These are phyloP conservation scores for Diaperis boleti DNA, from an alignment of 2,888 invertebrate genomes.

Conservation along the genomic window DNA sequence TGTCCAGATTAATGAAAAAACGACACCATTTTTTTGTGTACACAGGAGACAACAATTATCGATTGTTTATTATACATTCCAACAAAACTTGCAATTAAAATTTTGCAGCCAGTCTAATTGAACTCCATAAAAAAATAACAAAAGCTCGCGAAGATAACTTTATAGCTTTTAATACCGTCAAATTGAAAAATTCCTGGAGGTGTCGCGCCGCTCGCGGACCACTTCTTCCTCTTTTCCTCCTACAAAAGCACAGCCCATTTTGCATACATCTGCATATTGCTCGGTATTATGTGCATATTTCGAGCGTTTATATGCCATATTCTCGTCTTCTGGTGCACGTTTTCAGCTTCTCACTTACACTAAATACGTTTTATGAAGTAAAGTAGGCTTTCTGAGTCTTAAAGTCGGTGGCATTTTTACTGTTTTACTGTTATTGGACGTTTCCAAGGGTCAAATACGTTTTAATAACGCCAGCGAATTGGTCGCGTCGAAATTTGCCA, in stretches of 20 bases:
- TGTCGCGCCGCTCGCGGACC: slow-evolving; percentile 10
- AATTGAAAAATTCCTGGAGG: slow-evolving; percentile 26
- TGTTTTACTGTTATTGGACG: slow-evolving; percentile 6
- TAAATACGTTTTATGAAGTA: slow-evolving; percentile 25
- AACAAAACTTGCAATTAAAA: no score
- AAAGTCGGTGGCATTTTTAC: slow-evolving; percentile 5
- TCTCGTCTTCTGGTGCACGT: slow-evolving; percentile 23
- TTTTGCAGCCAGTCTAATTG: no score
- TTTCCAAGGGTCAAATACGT: slow-evolving; percentile 5
- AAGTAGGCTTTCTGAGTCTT: neutral
- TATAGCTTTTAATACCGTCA: neutral
- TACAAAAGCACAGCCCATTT: slow-evolving; percentile 17
- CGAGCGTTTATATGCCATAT: slow-evolving; percentile 18
- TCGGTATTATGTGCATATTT: slow-evolving; percentile 30
- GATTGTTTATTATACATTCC: no score
- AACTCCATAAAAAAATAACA: no score
- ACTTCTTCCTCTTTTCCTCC: slow-evolving; percentile 11
- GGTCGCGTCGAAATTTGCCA: slow-evolving; percentile 1
- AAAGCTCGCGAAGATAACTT: neutral
- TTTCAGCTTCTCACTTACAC: slow-evolving; percentile 26
- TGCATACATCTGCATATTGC: slow-evolving; percentile 33
- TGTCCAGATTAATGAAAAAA: no score
- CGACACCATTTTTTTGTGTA: no score
- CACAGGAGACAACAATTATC: no score
- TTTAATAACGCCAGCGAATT: slow-evolving; percentile 19